Evolutionary conservation across 2,113 vertebrate genomes (phyloP), one percentile per base, ranked within the genome.

Genomic region (Butorides virescens): DNA sequence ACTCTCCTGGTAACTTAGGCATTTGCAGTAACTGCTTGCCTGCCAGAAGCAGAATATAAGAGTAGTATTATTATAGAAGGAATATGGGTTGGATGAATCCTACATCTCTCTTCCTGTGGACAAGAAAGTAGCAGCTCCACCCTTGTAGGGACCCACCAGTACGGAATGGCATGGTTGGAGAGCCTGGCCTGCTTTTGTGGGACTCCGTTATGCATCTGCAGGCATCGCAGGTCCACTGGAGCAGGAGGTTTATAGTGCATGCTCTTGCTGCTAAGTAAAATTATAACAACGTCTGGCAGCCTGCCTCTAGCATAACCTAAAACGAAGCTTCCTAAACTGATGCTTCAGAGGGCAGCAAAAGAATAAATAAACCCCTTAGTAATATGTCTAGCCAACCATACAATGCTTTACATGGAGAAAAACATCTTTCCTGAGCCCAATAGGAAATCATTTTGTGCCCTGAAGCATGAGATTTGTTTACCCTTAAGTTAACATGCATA

Each of bases 401-500:
- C 84, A 91, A 85, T 62, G 77, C 87, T 95, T 92, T 92, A 97
- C 95, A 90, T 47, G 71, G 58, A 82, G 84, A 90, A 95, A 96
- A 97, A 90, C 91, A 95, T 95, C 92, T 88, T 97, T 93, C 87
- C 89, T 67, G 84, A 95, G 96, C 81, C 89, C 92, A 95, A 82
- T 13, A 94, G 92, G 91, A 97, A 97, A 97, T 97, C 73, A 96
- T 87, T 92, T 96, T 95, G 95, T 96, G 95, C 88, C 95, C 91
- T 88, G 85, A 92, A 96, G 95, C 95, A 65, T 90, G 79, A 95
- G 88, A 94, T 92, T 90, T 96, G 94, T 95, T 97, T 96, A 90
- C 78, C 91, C 86, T 95, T 93, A 94, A 85, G 94, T 93, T 96
- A 95, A 93, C 84, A 76, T 90, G 91, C 94, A 95, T 74, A 95